Evolutionary conservation across 2,797 vertebrate genomes (phyloP).

Genomic region (Chelon auratus): DNA sequence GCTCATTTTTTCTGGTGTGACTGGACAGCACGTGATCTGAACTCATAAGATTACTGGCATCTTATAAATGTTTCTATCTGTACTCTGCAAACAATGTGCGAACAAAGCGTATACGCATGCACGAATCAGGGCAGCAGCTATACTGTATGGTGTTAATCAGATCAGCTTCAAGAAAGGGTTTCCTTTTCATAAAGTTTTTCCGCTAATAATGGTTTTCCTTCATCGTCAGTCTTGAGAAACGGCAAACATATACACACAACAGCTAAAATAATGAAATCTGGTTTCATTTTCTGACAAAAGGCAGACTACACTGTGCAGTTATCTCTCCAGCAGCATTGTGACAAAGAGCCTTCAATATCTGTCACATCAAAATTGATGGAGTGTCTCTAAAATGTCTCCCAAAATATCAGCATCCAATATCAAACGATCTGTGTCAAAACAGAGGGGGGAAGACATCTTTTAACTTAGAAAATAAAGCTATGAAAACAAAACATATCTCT

Average conservation of each 20-base stretch:
- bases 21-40: not conserved
- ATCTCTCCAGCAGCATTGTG: slow-evolving; percentile 32
- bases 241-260: slow-evolving; percentile 22
- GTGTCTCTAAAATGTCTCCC: slow-evolving; percentile 34
- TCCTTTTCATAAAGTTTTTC: not conserved
- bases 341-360: slow-evolving; percentile 38
- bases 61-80: slow-evolving; percentile 13
- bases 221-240: slow-evolving; percentile 15
- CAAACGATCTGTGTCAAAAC: slow-evolving; percentile 45
- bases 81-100: not conserved
- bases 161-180: not conserved
- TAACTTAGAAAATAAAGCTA: slow-evolving; percentile 5
- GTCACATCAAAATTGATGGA: slow-evolving; percentile 63
- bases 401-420: slow-evolving; percentile 54
- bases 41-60: not conserved
- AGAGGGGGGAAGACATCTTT: slow-evolving; percentile 15
- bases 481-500: slow-evolving; percentile 27
- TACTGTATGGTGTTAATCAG: slow-evolving; percentile 5
- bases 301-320: slow-evolving; percentile 36
- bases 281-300: slow-evolving; percentile 44
- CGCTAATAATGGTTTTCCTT: not conserved
- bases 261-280: slow-evolving; percentile 35
- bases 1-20: not conserved
- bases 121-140: not conserved
- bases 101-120: slow-evolving; percentile 7